Evolutionary conservation across 2,888 invertebrate species (phyloP), one percentile per base, ranked within the genome.

Genomic region (Tenodera sinensis): DNA sequence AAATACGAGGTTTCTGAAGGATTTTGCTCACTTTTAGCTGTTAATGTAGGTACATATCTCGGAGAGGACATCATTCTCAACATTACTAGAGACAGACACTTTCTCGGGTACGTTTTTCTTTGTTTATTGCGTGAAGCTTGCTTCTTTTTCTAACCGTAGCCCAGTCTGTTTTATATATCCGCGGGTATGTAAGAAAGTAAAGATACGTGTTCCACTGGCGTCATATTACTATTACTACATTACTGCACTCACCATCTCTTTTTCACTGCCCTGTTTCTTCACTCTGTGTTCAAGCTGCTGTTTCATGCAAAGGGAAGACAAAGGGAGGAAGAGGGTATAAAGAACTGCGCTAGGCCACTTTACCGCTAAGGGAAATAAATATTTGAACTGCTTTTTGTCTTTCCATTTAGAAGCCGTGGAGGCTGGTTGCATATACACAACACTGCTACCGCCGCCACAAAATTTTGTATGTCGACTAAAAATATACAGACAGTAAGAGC

Each of bases 311-410:
- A 71, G 54, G 54, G 54, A 71, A 71, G 54, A 25, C 54, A 20
- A 71, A 20, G 25, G 6, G 54, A 71, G 54, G 82, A 83, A 34
- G 15, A 28, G 87, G 27, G 83, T 82, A 87, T 83, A 87, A 87
- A 87, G 87, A 34, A 87, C 83, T 12, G 85, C 88, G 87, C 89
- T 54, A 88, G 83, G 83, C 89, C 89, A 89, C 89, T 90, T 90
- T 87, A 83, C 83, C 86, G 90, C 89, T 89, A 88, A 89, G 88
- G 89, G 89, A 90, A 90, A 90, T 90, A 90, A 90, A 90, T 90
- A 90, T 90, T 90, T 90, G 90, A 90, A 88, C 88, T 89, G 89
- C 87, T 90, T 89, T 88, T 88, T 90, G 90, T 89, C 89, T 89
- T 88, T 85, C 88, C 88, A 88, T 88, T 88, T 88, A 88, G 88